Evolutionary conservation across 2,888 invertebrate genomes (phyloP).

Genomic region (Chloromyia formosa): DNA sequence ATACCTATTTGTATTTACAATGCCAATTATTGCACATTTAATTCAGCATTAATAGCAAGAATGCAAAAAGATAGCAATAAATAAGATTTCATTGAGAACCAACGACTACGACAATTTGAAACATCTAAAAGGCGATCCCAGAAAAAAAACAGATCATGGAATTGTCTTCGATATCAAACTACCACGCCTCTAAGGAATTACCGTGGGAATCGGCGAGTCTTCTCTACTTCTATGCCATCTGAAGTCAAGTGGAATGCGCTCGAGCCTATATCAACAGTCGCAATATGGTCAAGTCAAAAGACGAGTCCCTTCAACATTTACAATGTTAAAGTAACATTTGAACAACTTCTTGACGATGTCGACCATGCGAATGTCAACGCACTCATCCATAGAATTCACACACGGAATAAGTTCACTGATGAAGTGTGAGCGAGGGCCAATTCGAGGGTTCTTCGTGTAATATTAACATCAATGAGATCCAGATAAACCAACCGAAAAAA

Average conservation of each 20-base stretch:
- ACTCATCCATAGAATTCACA: constrained; percentile 36
- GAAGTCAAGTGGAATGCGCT: constrained; percentile 35
- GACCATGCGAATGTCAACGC: constrained; percentile 42
- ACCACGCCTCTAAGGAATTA: constrained; percentile 45
- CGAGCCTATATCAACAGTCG: not conserved
- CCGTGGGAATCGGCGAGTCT: constrained; percentile 43
- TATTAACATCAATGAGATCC: constrained; percentile 6
- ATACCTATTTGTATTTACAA: no score
- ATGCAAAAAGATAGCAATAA: constrained; percentile 1
- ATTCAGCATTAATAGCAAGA: not conserved
- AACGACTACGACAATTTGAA: not conserved
- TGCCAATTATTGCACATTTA: not conserved
- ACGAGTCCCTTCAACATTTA: constrained; percentile 4
- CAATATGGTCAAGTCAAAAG: constrained; percentile 33
- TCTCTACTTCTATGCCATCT: constrained; percentile 9
- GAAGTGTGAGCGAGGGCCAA: no score
- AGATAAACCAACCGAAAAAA: constrained; percentile 31
- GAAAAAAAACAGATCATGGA: constrained; percentile 6
- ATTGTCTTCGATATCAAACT: constrained; percentile 37
- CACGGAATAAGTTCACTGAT: not conserved
- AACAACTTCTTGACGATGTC: not conserved
- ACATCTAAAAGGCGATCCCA: constrained; percentile 11
- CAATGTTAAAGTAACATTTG: not conserved
- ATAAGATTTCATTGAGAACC: constrained; percentile 4
- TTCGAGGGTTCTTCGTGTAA: not conserved